These are phyloP conservation scores for Bellardia bayeri DNA, from an alignment of 2,888 invertebrate species.

Conservation along the genomic window DNA sequence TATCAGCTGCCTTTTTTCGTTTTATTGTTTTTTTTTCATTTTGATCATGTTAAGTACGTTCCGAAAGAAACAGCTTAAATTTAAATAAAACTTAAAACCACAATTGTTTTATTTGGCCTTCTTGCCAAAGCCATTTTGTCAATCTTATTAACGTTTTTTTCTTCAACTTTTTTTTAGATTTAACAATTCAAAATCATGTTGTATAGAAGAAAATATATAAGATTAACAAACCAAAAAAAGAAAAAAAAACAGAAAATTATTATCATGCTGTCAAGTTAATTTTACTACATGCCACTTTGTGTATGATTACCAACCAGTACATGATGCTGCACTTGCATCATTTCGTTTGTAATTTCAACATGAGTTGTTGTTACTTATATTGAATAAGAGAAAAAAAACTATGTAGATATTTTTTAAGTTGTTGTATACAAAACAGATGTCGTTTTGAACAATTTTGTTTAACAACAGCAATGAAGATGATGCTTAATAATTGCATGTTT, in stretches of 20 bases:
- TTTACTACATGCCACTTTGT: conserved; percentile 55
- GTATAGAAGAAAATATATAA: neutral
- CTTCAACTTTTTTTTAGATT: neutral
- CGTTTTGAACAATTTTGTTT: conserved; percentile 64
- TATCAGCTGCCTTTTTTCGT: conserved; percentile 70
- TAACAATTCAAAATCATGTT: conserved; percentile 53
- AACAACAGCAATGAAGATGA: conserved; percentile 56
- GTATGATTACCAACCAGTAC: neutral
- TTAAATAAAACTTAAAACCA: conserved; percentile 61
- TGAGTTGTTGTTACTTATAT: conserved; percentile 28
- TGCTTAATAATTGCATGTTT: conserved; percentile 73
- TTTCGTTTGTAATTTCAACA: conserved; percentile 54
- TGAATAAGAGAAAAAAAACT: conserved; percentile 13
- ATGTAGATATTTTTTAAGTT: conserved; percentile 12
- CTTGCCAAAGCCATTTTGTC: conserved; percentile 63
- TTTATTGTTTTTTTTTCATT: conserved; percentile 22
- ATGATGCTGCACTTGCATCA: conserved; percentile 73
- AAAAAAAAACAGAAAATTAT: conserved; percentile 37
- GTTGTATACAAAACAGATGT: conserved; percentile 64
- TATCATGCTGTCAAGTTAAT: conserved; percentile 69
- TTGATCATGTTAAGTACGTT: conserved; percentile 32
- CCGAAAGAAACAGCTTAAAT: conserved; percentile 36
- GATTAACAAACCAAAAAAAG: neutral
- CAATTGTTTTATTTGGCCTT: conserved; percentile 69
- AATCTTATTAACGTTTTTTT: conserved; percentile 68